Conservation (phyloP, 2,797 vertebrate genomes). For the Lateolabrax maculatus region DNA sequence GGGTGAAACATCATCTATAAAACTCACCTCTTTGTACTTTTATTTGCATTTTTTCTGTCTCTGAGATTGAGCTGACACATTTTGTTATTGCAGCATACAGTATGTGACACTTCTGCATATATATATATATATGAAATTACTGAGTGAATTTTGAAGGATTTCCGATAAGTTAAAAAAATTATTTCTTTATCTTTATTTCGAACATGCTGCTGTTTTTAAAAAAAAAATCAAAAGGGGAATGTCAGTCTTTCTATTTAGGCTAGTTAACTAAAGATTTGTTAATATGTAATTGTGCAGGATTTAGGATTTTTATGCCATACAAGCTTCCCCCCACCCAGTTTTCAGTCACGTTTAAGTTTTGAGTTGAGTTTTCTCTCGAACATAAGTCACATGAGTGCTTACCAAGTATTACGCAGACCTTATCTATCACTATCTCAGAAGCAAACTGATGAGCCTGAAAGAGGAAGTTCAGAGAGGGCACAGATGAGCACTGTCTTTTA, state of each 20-base stretch:
- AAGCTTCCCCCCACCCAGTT: neutral
- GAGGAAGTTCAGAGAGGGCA: slow-evolving; percentile 29
- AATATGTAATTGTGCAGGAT: neutral
- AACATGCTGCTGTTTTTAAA: too few species aligned
- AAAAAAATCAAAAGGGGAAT: neutral
- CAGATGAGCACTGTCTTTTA: slow-evolving; percentile 54
- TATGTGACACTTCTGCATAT: neutral
- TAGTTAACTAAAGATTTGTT: neutral
- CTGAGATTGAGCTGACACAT: neutral
- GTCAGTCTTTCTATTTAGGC: neutral
- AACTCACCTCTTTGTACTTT: slow-evolving; percentile 40
- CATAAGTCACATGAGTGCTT: slow-evolving; percentile 32
- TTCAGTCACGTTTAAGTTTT: neutral
- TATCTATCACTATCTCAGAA: slow-evolving; percentile 52
- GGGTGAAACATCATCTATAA: slow-evolving; percentile 39
- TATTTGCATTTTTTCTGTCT: slow-evolving; percentile 7
- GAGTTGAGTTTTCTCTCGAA: slow-evolving; percentile 15
- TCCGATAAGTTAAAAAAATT: neutral
- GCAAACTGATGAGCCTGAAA: slow-evolving; percentile 35
- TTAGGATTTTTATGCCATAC: neutral
- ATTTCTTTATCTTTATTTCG: too few species aligned
- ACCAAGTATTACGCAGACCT: slow-evolving; percentile 34
- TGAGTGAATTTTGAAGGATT: neutral
- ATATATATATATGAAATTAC: neutral
- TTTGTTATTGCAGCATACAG: slow-evolving; percentile 11